These are phyloP conservation scores for Thrips palmi DNA, from an alignment of 1,140 invertebrate species.

Conservation along the genomic window DNA sequence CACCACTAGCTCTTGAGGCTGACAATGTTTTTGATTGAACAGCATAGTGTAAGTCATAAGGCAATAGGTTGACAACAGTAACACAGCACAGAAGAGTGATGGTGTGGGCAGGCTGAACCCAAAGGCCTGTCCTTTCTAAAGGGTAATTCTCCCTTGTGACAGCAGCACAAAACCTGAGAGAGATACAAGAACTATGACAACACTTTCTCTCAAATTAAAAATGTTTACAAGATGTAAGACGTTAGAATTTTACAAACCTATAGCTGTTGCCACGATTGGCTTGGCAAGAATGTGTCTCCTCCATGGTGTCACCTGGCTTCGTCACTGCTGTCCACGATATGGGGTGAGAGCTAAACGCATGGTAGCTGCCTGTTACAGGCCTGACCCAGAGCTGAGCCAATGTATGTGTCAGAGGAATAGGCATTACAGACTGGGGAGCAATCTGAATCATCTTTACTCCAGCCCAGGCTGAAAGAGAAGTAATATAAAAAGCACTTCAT, in stretches of 20 bases:
- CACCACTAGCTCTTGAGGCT: slow-evolving; percentile 30
- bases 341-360: slow-evolving; percentile 37
- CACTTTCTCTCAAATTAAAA: slow-evolving; percentile 1
- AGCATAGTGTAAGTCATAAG: slow-evolving; percentile 48
- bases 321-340: slow-evolving; percentile 44
- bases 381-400: slow-evolving; percentile 37
- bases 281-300: slow-evolving; percentile 29
- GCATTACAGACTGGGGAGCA: slow-evolving; percentile 27
- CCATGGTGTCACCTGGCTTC: slow-evolving; percentile 32
- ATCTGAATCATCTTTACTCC: slow-evolving; percentile 18
- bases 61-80: slow-evolving; percentile 57
- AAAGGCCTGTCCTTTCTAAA: slow-evolving; percentile 26
- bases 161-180: slow-evolving; percentile 54
- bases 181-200: slow-evolving; percentile 9
- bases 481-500: slow-evolving; percentile 11
- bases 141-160: slow-evolving; percentile 67
- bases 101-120: slow-evolving; percentile 59
- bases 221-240: not conserved
- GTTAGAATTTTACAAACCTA: slow-evolving; percentile 18
- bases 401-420: slow-evolving; percentile 43
- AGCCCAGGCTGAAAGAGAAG: slow-evolving; percentile 5
- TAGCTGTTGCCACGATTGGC: slow-evolving; percentile 23
- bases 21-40: slow-evolving; percentile 15
- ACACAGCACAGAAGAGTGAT: slow-evolving; percentile 70
- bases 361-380: slow-evolving; percentile 27